Percentiles rank a stretch among this genome's conserved stretches.
phyloP scores from a whole-genome alignment of 1,140 invertebrate genomes.

The Magallana ariakensis region DNA sequence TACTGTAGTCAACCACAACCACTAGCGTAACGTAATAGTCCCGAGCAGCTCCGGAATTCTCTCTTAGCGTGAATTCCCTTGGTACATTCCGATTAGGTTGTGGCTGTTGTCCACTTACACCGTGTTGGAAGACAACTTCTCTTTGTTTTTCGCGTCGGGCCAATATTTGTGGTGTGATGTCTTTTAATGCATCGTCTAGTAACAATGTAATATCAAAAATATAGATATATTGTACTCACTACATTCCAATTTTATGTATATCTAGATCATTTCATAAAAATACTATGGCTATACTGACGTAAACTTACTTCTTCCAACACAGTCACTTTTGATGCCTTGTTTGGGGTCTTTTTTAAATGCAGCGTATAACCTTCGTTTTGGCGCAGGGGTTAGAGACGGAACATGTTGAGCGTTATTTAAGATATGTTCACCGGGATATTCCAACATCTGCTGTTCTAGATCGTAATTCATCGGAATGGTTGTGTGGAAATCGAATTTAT shows the following conservation, averaged over 20 bases:
- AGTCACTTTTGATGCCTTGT: neutral
- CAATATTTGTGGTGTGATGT: neutral
- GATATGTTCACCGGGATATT: neutral
- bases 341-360: slow-evolving; percentile 5
- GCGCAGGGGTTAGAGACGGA: neutral
- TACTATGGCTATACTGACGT: too few relatives aligned
- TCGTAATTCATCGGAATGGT: neutral
- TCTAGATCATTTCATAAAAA: too few relatives aligned
- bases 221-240: too few relatives aligned
- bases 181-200: neutral
- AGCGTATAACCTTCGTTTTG: slow-evolving; percentile 4
- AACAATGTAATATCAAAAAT: neutral
- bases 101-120: neutral
- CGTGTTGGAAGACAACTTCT: neutral
- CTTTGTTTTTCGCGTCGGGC: neutral
- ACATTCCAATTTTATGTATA: too few relatives aligned
- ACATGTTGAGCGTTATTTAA: neutral
- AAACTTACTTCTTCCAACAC: neutral
- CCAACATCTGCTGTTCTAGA: neutral
- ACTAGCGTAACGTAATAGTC: slow-evolving; percentile 2
- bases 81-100: neutral
- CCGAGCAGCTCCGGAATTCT: neutral
- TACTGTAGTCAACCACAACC: slow-evolving; percentile 19
- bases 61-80: neutral
- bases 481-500: neutral